These are phyloP conservation scores for Hypothenemus hampei DNA, from an alignment of 1,140 invertebrate genomes.

Conservation along the genomic window DNA sequence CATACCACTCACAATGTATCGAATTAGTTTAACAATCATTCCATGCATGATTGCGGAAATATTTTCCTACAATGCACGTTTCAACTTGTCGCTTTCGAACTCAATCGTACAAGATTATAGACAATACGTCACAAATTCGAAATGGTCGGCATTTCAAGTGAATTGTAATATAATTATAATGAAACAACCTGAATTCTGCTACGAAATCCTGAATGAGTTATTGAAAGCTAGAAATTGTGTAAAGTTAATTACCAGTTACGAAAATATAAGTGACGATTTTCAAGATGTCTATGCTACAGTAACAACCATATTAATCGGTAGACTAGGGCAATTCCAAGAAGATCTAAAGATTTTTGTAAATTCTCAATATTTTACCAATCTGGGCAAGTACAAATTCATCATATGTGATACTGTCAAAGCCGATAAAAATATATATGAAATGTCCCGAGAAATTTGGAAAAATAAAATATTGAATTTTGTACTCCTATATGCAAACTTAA, in stretches of 20 bases:
- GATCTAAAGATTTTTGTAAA: neutral
- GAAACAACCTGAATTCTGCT: no score
- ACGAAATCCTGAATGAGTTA: no score
- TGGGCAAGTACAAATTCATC: slow-evolving; percentile 5
- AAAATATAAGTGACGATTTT: neutral
- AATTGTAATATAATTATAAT: no score
- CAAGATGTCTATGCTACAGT: neutral
- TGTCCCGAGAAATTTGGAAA: neutral
- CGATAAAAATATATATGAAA: neutral
- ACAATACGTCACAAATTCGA: no score
- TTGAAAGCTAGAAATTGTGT: neutral
- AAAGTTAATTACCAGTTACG: neutral
- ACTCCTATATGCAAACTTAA: neutral
- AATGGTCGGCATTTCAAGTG: no score
- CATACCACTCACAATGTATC: no score
- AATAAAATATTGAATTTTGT: neutral
- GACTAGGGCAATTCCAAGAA: neutral
- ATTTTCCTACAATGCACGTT: no score
- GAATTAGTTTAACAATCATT: no score
- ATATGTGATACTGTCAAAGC: neutral
- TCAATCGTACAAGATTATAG: no score
- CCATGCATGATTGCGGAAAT: no score
- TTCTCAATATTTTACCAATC: neutral
- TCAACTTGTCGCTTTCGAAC: no score
- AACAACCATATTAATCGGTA: neutral